Evolutionary conservation across 2,797 vertebrate genomes (phyloP).

Genomic region (Chiroxiphia lanceolata): DNA sequence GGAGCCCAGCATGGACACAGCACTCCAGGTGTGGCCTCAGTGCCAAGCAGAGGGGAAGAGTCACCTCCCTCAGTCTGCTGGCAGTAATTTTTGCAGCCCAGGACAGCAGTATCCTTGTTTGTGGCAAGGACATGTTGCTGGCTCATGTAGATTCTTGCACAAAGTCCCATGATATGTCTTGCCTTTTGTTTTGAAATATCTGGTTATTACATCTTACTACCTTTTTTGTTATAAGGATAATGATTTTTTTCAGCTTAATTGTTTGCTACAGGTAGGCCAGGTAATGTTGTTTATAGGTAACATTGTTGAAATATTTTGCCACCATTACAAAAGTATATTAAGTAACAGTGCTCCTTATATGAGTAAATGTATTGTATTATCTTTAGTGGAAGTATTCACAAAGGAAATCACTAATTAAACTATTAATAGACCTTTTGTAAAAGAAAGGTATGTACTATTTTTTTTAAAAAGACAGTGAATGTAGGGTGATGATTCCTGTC

Average conservation of each 20-base stretch:
- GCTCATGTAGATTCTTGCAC: not conserved
- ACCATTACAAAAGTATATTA: not conserved
- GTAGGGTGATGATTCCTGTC: not conserved
- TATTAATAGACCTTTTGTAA: not conserved
- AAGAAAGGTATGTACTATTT: not conserved
- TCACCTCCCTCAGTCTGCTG: not conserved
- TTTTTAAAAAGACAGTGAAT: not conserved
- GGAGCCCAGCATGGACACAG: not conserved
- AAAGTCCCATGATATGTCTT: rapidly evolving
- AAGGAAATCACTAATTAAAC: not conserved
- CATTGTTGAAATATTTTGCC: not conserved
- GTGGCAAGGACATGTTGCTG: not conserved
- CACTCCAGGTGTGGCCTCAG: not conserved
- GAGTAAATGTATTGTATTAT: not conserved
- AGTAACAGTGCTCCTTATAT: not conserved
- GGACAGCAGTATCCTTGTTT: not conserved
- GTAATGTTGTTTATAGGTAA: not conserved
- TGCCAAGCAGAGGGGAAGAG: not conserved
- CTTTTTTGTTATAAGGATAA: not conserved
- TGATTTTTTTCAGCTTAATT: not conserved
- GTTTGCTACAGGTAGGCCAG: not conserved
- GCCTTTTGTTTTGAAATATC: not conserved
- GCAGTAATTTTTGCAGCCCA: not conserved
- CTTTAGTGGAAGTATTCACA: not conserved
- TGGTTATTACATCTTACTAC: not conserved